Evolutionary conservation across 2,113 vertebrate species (phyloP).

Genomic region (Sorex fumeus): DNA sequence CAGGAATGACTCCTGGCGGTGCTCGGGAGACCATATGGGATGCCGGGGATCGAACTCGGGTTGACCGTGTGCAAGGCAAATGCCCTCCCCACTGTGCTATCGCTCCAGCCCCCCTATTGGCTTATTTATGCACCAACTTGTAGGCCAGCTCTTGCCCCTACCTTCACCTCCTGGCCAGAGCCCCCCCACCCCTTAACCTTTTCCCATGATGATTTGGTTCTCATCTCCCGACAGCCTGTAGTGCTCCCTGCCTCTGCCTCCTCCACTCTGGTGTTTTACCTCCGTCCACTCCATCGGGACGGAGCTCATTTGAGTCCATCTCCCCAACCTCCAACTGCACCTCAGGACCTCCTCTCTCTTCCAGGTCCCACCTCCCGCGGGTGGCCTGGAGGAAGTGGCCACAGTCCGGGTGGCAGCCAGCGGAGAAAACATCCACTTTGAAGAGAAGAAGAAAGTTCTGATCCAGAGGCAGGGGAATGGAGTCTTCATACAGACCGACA

Average conservation of each 20-base stretch:
- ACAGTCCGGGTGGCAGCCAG: constrained; percentile 26
- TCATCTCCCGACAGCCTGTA: neutral
- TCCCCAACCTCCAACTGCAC: neutral
- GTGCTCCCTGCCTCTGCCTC: neutral
- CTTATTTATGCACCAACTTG: no score
- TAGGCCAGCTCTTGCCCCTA: no score
- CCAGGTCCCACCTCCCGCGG: constrained; percentile 73
- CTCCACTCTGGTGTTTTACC: neutral
- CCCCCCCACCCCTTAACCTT: neutral
- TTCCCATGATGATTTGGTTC: neutral
- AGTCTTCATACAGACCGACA: constrained; percentile 87
- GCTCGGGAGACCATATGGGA: no score
- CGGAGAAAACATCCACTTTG: constrained; percentile 68
- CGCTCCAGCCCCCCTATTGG: no score
- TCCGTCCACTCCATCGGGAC: neutral
- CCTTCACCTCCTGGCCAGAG: no score
- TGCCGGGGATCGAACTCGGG: no score
- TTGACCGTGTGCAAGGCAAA: no score
- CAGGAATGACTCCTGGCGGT: no score
- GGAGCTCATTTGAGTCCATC: neutral
- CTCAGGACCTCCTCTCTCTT: neutral
- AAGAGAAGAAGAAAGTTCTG: constrained; percentile 84
- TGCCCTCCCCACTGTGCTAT: no score
- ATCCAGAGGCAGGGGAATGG: constrained; percentile 78
- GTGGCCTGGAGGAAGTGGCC: constrained; percentile 70